Evolutionary conservation across 1,140 invertebrate species (phyloP).

Genomic region (Dendrolimus kikuchii): DNA sequence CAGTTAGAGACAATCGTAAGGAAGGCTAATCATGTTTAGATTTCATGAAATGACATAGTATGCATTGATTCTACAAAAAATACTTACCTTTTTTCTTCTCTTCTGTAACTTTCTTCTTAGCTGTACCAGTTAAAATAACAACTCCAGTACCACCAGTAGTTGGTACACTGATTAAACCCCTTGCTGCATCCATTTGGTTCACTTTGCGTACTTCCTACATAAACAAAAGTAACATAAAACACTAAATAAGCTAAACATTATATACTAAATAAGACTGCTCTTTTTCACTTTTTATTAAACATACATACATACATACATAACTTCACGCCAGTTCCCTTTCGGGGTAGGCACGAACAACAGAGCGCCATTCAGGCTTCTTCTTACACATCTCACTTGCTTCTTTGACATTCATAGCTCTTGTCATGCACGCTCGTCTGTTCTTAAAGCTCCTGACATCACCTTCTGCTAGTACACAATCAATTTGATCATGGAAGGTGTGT

Average conservation of each 20-base stretch:
- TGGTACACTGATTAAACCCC: slow-evolving; percentile 68
- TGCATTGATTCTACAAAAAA: background rate
- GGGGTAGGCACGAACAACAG: no score
- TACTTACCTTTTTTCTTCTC: slow-evolving; percentile 79
- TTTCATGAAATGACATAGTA: no score
- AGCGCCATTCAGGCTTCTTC: no score
- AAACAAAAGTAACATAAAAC: slow-evolving; percentile 1
- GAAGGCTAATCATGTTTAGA: background rate
- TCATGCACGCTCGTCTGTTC: no score
- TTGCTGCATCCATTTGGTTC: slow-evolving; percentile 80
- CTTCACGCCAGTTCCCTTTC: no score
- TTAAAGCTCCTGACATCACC: no score
- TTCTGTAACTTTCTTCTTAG: slow-evolving; percentile 85
- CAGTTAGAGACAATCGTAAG: background rate
- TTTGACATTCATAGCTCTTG: no score
- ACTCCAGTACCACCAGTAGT: slow-evolving; percentile 71
- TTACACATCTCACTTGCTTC: no score
- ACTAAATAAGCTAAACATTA: background rate
- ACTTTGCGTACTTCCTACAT: slow-evolving; percentile 91
- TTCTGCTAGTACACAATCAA: no score
- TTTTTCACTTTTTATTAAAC: no score
- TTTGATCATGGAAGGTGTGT: no score
- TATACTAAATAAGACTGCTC: background rate
- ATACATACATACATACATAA: no score
- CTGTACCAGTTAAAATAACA: slow-evolving; percentile 91